Evolutionary conservation across 2,797 vertebrate genomes (phyloP), one percentile per base, ranked within the genome.

Genomic region (Iguana delicatissima): DNA sequence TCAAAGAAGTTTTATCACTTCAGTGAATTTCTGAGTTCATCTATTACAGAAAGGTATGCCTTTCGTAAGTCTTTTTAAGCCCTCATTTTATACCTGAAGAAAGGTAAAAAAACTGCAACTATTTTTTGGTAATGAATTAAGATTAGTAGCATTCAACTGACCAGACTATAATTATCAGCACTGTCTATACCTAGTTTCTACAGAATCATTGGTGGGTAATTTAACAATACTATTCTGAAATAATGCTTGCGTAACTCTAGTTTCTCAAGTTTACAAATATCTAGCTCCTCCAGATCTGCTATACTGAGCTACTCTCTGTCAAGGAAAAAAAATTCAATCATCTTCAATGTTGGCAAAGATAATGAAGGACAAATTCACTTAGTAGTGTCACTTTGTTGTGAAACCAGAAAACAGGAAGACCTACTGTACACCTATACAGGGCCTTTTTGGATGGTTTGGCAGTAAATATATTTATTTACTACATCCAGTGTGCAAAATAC

Each of bases 1-100:
- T 94, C 94, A 95, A 95, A 95, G 94, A 93, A 94, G 93, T 93
- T 42, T 59, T 96, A 93, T 95, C 94, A 96, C 95, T 32, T 59
- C 93, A 91, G 93, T 94, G 90, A 82, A 95, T 95, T 92, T 93
- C 95, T 91, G 93, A 83, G 92, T 85, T 93, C 92, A 94, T 94
- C 94, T 94, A 92, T 91, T 94, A 94, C 90, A 94, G 90, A 96
- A 95, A 94, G 92, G 90, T 81, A 81, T 93, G 91, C 77, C 4
- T 2, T 77, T n/a, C 4, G 91, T 42, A 83, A 83, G 91, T 94
- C 90, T 91, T 91, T 86, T 32, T 72, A 93, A 91, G 93, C 92
- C 94, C 92, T 93, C 92, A 89, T 90, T 94, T 94, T 90, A 93
- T 94, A 93, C 92, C 85, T 84, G 89, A 87, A 87, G 91, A 90